phyloP scores from a whole-genome alignment of 2,888 invertebrate species.

The Argyresthia goedartella region DNA sequence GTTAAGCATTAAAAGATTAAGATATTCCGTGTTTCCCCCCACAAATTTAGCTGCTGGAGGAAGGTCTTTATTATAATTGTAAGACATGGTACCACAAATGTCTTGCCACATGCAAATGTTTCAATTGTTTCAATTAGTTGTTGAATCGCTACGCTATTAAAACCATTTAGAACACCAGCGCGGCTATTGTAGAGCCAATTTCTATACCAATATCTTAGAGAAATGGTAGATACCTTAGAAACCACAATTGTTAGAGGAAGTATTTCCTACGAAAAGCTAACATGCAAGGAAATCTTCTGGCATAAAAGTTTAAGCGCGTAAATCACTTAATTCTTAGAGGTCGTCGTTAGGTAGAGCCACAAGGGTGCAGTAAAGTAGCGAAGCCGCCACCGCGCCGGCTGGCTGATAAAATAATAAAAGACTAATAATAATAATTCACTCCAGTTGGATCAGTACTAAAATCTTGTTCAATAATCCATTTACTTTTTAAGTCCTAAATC shows the following conservation, averaged over 20 bases:
- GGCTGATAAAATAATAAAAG: constrained; percentile 41
- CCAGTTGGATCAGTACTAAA: constrained; percentile 20
- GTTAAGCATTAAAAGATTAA: too few species aligned
- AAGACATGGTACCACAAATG: too few species aligned
- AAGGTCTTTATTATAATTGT: too few species aligned
- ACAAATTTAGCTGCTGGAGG: too few species aligned
- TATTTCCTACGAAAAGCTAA: not conserved
- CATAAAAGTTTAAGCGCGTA: not conserved
- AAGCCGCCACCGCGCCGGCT: constrained; percentile 17
- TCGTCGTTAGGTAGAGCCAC: constrained; percentile 31
- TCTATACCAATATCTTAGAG: not conserved
- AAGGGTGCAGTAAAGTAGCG: constrained; percentile 34
- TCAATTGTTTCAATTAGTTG: too few species aligned
- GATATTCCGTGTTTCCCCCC: too few species aligned
- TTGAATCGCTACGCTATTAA: too few species aligned
- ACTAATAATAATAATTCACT: constrained; percentile 29
- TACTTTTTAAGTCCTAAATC: too few species aligned
- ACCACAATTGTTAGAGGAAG: constrained; percentile 5
- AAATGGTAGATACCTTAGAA: too few species aligned
- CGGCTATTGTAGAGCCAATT: too few species aligned
- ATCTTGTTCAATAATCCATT: not conserved
- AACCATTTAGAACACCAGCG: too few species aligned
- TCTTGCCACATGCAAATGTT: too few species aligned
- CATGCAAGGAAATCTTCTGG: not conserved
- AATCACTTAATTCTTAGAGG: constrained; percentile 5